Percentiles rank a stretch among this genome's conserved stretches.
phyloP scores from a whole-genome alignment of 2,113 vertebrate genomes.

The Oophaga pumilio region DNA sequence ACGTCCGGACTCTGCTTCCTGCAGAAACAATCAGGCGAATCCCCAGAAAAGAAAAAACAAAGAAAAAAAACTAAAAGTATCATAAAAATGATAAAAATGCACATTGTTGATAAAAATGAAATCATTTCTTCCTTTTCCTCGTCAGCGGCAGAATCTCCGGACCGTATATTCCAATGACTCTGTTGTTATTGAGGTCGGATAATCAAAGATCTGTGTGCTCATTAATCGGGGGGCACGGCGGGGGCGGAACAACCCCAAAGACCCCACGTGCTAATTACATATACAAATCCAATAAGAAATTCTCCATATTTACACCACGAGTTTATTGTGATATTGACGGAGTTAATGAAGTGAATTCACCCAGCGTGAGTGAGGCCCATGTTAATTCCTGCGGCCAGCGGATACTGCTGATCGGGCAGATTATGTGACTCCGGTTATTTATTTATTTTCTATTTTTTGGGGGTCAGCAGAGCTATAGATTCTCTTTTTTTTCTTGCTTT shows the following conservation, averaged over 20 bases:
- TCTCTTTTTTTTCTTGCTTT: not conserved
- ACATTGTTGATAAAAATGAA: not conserved
- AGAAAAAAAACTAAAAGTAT: no score
- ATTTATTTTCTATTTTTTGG: not conserved
- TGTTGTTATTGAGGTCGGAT: not conserved
- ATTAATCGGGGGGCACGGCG: not conserved
- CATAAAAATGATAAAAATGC: not conserved
- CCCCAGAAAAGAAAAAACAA: no score
- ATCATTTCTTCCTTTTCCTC: no score
- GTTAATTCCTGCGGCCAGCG: not conserved
- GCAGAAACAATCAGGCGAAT: no score
- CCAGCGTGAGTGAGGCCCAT: constrained; percentile 3
- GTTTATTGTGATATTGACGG: constrained; percentile 50
- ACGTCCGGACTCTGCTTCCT: no score
- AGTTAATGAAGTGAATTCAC: constrained; percentile 51
- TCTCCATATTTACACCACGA: constrained; percentile 42
- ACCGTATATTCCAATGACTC: not conserved
- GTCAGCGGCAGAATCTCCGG: not conserved
- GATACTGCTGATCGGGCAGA: constrained; percentile 34
- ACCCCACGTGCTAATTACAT: constrained; percentile 46
- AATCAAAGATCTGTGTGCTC: constrained; percentile 33
- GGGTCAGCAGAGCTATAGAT: not conserved
- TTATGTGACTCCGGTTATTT: not conserved
- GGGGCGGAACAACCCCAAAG: not conserved
- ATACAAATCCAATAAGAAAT: constrained; percentile 53